phyloP scores from a whole-genome alignment of 2,113 vertebrate genomes.

The Reinhardtius hippoglossoides region DNA sequence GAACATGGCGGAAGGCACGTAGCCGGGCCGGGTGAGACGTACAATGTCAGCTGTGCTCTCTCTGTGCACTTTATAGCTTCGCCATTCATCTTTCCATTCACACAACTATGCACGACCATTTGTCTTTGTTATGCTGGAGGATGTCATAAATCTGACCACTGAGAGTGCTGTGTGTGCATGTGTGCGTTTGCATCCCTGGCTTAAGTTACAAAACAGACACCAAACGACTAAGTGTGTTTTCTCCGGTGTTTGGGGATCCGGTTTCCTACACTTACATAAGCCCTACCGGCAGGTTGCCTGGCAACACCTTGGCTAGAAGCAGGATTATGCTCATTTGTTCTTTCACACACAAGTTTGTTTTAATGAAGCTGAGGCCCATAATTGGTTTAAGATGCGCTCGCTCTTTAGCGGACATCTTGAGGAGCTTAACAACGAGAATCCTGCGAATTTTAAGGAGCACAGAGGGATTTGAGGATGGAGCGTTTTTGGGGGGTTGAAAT shows the following conservation, averaged over 20 bases:
- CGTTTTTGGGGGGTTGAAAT: constrained; percentile 23
- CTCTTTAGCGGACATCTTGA: constrained; percentile 38
- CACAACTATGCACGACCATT: constrained; percentile 70
- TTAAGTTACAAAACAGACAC: constrained; percentile 59
- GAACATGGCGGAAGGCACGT: constrained; percentile 22
- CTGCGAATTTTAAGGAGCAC: constrained; percentile 37
- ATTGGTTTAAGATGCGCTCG: constrained; percentile 71
- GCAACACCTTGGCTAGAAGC: constrained; percentile 26
- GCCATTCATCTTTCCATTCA: constrained; percentile 65
- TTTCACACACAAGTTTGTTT: constrained; percentile 35
- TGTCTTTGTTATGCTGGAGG: constrained; percentile 65
- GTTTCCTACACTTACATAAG: constrained; percentile 34
- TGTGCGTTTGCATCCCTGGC: constrained; percentile 36
- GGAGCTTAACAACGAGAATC: constrained; percentile 41
- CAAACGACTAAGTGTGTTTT: constrained; percentile 23
- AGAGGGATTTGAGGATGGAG: constrained; percentile 23
- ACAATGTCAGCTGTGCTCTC: constrained; percentile 54
- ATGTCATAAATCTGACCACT: constrained; percentile 69
- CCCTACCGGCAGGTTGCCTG: constrained; percentile 17
- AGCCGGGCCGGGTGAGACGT: constrained; percentile 30
- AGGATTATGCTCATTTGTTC: constrained; percentile 37
- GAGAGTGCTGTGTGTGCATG: constrained; percentile 8
- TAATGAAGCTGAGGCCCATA: constrained; percentile 47
- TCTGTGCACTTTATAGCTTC: constrained; percentile 41
- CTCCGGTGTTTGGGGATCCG: constrained; percentile 21